These are phyloP conservation scores for Pelmatolapia mariae DNA, from an alignment of 2,113 vertebrate species.

Conservation along the genomic window DNA sequence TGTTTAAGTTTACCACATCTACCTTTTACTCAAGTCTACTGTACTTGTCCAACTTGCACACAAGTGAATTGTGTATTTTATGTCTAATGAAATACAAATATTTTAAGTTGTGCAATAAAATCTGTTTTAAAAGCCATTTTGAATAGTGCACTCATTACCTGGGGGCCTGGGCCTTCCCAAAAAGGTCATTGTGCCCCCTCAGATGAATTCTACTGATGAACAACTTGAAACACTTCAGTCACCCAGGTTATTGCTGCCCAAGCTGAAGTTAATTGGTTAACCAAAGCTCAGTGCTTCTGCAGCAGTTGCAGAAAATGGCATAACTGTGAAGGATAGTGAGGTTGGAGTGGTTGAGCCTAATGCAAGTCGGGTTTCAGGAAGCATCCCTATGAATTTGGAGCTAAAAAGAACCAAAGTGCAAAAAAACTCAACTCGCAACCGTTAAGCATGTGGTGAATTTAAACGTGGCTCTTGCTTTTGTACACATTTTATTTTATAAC, in stretches of 20 bases:
- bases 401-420: neutral
- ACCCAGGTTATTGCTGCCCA: neutral
- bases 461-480: neutral
- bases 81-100: neutral
- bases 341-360: neutral
- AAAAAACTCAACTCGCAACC: rapidly evolving
- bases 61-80: slow-evolving; percentile 8
- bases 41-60: slow-evolving; percentile 29
- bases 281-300: neutral
- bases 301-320: neutral
- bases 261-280: neutral
- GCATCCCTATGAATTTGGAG: neutral
- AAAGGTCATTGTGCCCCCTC: neutral
- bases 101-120: slow-evolving; percentile 58
- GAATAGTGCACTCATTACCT: neutral
- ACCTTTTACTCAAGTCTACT: slow-evolving; percentile 13
- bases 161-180: neutral
- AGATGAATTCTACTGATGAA: neutral
- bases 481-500: neutral
- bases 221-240: neutral
- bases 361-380: neutral
- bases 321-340: neutral
- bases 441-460: neutral
- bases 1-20: neutral
- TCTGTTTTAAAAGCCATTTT: neutral